Evolutionary conservation across 2,888 invertebrate genomes (phyloP), one percentile per base, ranked within the genome.

Genomic region (Laspeyria flexula): DNA sequence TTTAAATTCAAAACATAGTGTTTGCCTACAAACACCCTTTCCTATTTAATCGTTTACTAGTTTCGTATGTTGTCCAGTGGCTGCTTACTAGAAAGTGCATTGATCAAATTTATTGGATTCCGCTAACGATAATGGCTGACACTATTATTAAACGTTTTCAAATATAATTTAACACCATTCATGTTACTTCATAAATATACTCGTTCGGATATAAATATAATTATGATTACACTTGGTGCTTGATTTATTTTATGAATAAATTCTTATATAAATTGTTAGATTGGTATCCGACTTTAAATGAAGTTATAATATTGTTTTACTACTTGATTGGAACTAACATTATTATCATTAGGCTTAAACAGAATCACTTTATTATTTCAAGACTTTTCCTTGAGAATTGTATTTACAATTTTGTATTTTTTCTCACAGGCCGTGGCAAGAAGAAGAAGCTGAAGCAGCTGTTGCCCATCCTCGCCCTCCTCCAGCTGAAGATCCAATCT

Each of bases 401-500:
- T 25, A 25, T 25, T 23, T 37, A 11, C 1, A 37, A 23, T 37
- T 21, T 15, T 18, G 1, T 12, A 43, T 16, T 58, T 52, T 58
- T 85, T 84, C 6, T 41, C 21, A 11, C 84, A 96, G 96, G 96
- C 73, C 96, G 96, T 77, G 96, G 96, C 79, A 96, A 96, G 90
- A 96, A 96, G 94, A 95, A 96, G 93, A 94, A 94, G 87, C 92
- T 95, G 85, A 96, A 96, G 93, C 94, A 95, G 74, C 94, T 96
- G 73, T 81, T 96, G 80, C 95, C 96, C 34, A 93, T 97, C 81
- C 92, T 96, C 70, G 92, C 96, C 73, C 94, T 97, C 49, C 91
- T 97, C 79, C 96, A 96, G 78, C 87, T 97, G 82, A 97, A 97
- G 92, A 95, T 92, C 71, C 96, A 96, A 63, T 95, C 96, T 23